phyloP scores from a whole-genome alignment of 2,797 vertebrate genomes.

The Delichon dasypus region DNA sequence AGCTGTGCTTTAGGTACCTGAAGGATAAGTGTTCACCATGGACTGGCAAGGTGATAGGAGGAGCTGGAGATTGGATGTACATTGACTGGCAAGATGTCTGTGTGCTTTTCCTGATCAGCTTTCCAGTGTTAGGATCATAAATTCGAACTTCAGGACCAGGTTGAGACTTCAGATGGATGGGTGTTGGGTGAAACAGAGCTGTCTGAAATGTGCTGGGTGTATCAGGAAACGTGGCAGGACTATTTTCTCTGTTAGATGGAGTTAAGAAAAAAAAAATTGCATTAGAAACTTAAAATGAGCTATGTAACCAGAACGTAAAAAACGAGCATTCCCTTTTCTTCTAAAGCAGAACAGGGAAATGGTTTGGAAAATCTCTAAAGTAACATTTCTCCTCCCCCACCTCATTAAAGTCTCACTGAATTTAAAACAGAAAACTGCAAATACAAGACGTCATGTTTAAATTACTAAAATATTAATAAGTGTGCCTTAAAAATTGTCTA shows the following conservation, averaged over 20 bases:
- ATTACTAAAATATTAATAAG: background rate
- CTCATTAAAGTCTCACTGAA: background rate
- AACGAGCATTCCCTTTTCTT: background rate
- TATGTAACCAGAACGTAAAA: background rate
- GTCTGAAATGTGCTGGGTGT: conserved; percentile 75
- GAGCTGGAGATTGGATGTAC: conserved; percentile 79
- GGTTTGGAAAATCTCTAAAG: background rate
- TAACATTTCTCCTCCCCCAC: background rate
- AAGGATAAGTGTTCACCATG: conserved; percentile 84
- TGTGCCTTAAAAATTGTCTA: background rate
- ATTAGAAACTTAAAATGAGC: conserved; percentile 13
- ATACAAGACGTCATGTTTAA: background rate
- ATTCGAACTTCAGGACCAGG: conserved; percentile 85
- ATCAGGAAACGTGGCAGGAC: conserved; percentile 85
- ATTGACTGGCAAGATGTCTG: conserved; percentile 71
- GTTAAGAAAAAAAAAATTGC: background rate
- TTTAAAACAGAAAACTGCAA: background rate
- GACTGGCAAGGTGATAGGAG: conserved; percentile 73
- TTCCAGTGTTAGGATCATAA: conserved; percentile 93
- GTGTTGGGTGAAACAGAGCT: conserved; percentile 82
- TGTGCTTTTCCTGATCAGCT: conserved; percentile 87
- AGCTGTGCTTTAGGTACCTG: conserved; percentile 81
- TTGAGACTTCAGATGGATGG: conserved; percentile 80
- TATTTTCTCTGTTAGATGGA: conserved; percentile 81
- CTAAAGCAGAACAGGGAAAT: background rate